phyloP scores from a whole-genome alignment of 1,140 invertebrate genomes.

The Pomacea maculata region DNA sequence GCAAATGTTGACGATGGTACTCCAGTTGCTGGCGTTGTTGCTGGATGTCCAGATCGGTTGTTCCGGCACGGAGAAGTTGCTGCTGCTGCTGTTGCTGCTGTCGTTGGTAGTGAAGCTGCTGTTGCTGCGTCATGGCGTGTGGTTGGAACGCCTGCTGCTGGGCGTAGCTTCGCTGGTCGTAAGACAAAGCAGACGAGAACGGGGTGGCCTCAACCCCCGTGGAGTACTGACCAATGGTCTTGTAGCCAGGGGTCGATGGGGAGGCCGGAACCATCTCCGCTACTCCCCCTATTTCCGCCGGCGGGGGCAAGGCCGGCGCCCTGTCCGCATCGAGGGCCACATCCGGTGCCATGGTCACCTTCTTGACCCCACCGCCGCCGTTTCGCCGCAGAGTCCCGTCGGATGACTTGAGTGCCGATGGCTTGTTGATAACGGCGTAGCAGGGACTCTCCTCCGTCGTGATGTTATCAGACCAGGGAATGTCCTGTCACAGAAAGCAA shows the following conservation, averaged over 20 bases:
- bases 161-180: conserved; percentile 19
- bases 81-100: conserved; percentile 22
- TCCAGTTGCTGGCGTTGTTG: conserved; percentile 16
- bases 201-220: neutral
- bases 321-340: conserved; percentile 25
- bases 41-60: conserved; percentile 18
- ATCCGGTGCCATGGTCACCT: conserved; percentile 38
- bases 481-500: conserved; percentile 10
- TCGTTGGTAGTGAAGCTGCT: conserved; percentile 12
- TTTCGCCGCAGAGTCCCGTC: conserved; percentile 29
- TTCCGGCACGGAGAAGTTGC: neutral
- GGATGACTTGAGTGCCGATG: conserved; percentile 32
- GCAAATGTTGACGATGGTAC: conserved; percentile 10
- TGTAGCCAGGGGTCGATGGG: neutral
- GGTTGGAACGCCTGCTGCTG: conserved; percentile 7
- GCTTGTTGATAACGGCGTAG: conserved; percentile 30
- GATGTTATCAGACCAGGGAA: conserved; percentile 18
- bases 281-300: neutral
- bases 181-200: conserved; percentile 1
- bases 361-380: conserved; percentile 24
- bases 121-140: neutral
- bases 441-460: conserved; percentile 20
- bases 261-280: neutral
- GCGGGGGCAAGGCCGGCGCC: conserved; percentile 8
- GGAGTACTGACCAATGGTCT: neutral